phyloP scores from a whole-genome alignment of 2,888 invertebrate genomes.

The Leistus spinibarbis region DNA sequence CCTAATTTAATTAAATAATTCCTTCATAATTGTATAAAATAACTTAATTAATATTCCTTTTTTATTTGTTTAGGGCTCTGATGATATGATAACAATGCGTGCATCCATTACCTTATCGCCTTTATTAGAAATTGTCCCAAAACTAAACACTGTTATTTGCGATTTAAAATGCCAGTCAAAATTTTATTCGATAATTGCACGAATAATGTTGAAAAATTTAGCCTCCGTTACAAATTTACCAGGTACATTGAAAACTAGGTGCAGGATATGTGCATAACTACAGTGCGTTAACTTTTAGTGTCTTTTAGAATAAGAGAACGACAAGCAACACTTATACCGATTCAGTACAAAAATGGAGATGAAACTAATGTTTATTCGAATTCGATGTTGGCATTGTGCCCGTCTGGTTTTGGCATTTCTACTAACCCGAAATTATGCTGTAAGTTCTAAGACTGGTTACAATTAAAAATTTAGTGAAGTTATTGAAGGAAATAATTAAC shows the following conservation, averaged over 20 bases:
- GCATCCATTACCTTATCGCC: constrained; percentile 46
- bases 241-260: constrained; percentile 45
- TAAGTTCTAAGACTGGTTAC: constrained; percentile 43
- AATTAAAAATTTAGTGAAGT: too few relatives aligned
- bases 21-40: too few relatives aligned
- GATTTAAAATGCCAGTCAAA: constrained; percentile 53
- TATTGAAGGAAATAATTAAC: too few relatives aligned
- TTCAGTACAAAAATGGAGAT: constrained; percentile 38
- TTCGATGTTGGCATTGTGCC: constrained; percentile 52
- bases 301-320: constrained; percentile 43
- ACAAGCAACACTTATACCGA: constrained; percentile 40
- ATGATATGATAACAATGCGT: constrained; percentile 20
- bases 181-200: constrained; percentile 51
- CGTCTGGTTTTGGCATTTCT: constrained; percentile 53
- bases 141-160: constrained; percentile 48
- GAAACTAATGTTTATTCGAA: constrained; percentile 47
- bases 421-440: constrained; percentile 52
- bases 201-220: constrained; percentile 52
- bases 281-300: constrained; percentile 43
- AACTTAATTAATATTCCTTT: constrained; percentile 15
- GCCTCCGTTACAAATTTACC: constrained; percentile 51
- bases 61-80: constrained; percentile 38
- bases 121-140: constrained; percentile 46
- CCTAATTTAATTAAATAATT: too few relatives aligned
- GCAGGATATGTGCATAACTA: constrained; percentile 16